Percentiles rank a stretch among this genome's conserved stretches.
Evolutionary conservation across 2,797 vertebrate species (phyloP).

Genomic region (Centropyge bicolor): DNA sequence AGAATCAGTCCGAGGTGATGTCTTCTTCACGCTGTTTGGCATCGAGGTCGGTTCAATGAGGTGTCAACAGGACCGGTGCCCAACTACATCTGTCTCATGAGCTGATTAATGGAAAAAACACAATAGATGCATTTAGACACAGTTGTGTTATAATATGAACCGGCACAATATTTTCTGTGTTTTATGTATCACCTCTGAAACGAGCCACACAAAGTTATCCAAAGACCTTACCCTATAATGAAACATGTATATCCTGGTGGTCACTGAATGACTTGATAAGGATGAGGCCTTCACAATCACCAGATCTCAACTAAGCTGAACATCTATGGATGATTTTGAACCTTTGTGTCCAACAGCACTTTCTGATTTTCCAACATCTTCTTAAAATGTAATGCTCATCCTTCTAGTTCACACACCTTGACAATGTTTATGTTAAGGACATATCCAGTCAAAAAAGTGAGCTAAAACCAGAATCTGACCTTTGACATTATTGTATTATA

Average conservation of each 20-base stretch:
- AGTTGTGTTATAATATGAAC: neutral
- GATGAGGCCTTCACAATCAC: neutral
- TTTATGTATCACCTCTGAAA: neutral
- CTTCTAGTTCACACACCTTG: neutral
- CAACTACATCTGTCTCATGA: neutral
- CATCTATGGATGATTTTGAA: neutral
- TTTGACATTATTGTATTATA: too few species aligned
- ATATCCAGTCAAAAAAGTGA: neutral
- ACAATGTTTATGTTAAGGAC: too few species aligned
- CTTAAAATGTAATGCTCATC: neutral
- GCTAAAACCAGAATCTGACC: neutral
- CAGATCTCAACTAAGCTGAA: neutral
- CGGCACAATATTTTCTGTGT: neutral
- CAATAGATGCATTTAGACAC: neutral
- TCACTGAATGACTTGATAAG: neutral
- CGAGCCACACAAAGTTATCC: neutral
- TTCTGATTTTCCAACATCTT: neutral
- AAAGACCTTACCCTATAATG: neutral
- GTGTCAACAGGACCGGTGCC: neutral
- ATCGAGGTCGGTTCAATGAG: conserved; percentile 36
- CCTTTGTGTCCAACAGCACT: neutral
- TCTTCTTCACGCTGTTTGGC: conserved; percentile 70
- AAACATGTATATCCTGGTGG: neutral
- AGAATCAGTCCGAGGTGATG: neutral
- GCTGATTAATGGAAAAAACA: neutral